These are phyloP conservation scores for Bathynomus jamesi DNA, from an alignment of 1,140 invertebrate species.

Conservation along the genomic window DNA sequence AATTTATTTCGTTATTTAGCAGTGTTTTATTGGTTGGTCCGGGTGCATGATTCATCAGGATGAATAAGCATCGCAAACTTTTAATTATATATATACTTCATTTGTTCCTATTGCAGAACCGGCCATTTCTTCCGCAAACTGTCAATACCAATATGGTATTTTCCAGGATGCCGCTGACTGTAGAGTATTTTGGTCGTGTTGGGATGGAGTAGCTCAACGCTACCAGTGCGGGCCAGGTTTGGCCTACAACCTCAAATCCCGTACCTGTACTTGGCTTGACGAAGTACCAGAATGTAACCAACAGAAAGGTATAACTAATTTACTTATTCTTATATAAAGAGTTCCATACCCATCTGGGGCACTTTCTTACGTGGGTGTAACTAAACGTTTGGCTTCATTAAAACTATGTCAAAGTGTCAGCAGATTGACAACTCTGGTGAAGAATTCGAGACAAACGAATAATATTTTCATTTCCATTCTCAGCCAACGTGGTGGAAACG, in stretches of 20 bases:
- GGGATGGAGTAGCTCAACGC: conserved; percentile 85
- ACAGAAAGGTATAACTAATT: conserved; percentile 15
- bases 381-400: background rate
- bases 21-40: too few relatives aligned
- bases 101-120: conserved; percentile 72
- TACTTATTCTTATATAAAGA: background rate
- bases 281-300: conserved; percentile 80
- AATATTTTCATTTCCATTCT: too few relatives aligned
- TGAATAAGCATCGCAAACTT: too few relatives aligned
- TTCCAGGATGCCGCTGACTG: conserved; percentile 82
- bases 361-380: background rate
- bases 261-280: conserved; percentile 91
- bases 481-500: conserved; percentile 44
- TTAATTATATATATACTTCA: too few relatives aligned
- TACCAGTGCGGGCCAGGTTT: conserved; percentile 90
- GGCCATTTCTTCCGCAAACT: conserved; percentile 74
- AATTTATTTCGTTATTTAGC: too few relatives aligned
- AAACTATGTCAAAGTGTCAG: background rate
- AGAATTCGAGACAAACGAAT: too few relatives aligned
- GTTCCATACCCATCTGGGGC: background rate
- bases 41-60: too few relatives aligned
- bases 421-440: too few relatives aligned
- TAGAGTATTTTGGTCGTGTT: conserved; percentile 92
- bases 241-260: conserved; percentile 82
- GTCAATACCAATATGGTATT: conserved; percentile 79